phyloP scores from a whole-genome alignment of 2,113 vertebrate genomes.

The Drymodes brunneopygia region DNA sequence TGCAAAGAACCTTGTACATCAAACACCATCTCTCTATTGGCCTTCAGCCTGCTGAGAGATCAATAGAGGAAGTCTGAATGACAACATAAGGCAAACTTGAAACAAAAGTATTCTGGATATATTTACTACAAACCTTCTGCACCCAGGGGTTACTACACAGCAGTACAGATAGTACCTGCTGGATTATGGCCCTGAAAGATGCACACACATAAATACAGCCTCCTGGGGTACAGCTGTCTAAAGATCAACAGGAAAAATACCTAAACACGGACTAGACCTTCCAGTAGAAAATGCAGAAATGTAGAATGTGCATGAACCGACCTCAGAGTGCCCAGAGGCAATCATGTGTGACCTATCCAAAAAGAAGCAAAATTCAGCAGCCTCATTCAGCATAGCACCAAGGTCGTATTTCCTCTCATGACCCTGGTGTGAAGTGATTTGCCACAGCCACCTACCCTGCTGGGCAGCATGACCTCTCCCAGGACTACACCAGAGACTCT shows the following conservation, averaged over 20 bases:
- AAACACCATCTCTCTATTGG: not conserved
- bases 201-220: fast-evolving
- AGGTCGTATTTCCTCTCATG: not conserved
- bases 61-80: not conserved
- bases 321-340: not conserved
- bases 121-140: not conserved
- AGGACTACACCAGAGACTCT: not conserved
- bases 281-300: not conserved
- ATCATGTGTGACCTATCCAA: not conserved
- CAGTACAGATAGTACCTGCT: not conserved
- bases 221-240: not conserved
- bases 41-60: not conserved
- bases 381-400: not conserved
- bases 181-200: not conserved
- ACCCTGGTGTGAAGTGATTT: not conserved
- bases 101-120: not conserved
- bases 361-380: not conserved
- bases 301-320: fast-evolving
- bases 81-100: not conserved
- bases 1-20: not conserved
- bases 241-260: not conserved
- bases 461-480: not conserved
- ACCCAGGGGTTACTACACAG: not conserved
- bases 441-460: not conserved
- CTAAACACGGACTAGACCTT: not conserved